These are phyloP conservation scores for Strigamia maritima DNA, from an alignment of 2,888 invertebrate genomes.

Conservation along the genomic window DNA sequence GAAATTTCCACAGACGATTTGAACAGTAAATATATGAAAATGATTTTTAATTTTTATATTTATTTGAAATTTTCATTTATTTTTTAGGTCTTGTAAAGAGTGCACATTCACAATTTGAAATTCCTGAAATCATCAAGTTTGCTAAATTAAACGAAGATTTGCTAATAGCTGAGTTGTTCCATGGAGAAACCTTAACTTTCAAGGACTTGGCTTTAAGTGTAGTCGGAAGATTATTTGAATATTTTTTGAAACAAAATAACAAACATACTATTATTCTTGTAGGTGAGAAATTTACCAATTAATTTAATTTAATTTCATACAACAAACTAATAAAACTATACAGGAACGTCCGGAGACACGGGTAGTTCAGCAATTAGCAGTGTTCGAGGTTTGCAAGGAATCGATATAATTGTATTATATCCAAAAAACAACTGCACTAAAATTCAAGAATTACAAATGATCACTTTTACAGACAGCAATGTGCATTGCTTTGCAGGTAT, in stretches of 20 bases:
- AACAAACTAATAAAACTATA: not conserved
- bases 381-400: constrained; percentile 50
- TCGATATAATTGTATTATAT: constrained; percentile 55
- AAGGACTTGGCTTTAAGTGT: constrained; percentile 55
- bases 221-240: constrained; percentile 52
- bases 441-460: constrained; percentile 56
- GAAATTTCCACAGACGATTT: constrained; percentile 51
- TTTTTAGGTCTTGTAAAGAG: constrained; percentile 47
- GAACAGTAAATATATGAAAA: constrained; percentile 45
- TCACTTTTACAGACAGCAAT: constrained; percentile 53
- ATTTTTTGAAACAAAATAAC: constrained; percentile 51
- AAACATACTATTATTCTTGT: constrained; percentile 50
- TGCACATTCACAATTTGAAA: constrained; percentile 47
- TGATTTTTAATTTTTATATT: not conserved
- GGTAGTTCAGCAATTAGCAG: constrained; percentile 56
- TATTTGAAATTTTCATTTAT: not conserved
- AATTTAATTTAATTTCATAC: not conserved
- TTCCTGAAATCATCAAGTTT: constrained; percentile 48
- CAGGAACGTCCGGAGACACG: constrained; percentile 57
- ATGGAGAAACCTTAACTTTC: constrained; percentile 55
- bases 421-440: constrained; percentile 52
- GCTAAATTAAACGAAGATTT: constrained; percentile 48
- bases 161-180: constrained; percentile 55
- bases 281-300: constrained; percentile 38
- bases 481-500: constrained; percentile 54